Conservation (phyloP, 2,113 vertebrate genomes). For the Monarcha castaneiventris region DNA sequence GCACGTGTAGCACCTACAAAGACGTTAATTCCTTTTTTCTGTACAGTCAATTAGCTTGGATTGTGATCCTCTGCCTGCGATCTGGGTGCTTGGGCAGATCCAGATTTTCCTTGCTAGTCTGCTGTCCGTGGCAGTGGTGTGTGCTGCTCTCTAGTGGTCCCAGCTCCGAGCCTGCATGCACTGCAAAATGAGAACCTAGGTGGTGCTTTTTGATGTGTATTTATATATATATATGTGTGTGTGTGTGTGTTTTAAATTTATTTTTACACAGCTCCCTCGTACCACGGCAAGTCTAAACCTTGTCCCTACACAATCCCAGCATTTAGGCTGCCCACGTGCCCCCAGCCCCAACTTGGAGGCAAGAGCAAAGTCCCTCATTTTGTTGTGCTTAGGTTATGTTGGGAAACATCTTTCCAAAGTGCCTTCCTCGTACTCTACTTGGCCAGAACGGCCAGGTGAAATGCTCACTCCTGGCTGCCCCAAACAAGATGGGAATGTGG, state of each 20-base stretch:
- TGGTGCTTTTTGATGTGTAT: not conserved
- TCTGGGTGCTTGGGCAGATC: rapidly evolving
- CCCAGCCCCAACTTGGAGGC: not conserved
- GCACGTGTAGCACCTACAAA: not conserved
- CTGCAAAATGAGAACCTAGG: not conserved
- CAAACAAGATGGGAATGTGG: not conserved
- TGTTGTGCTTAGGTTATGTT: not conserved
- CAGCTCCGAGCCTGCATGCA: rapidly evolving
- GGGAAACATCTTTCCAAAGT: not conserved
- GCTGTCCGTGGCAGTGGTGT: not conserved
- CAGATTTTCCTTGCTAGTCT: rapidly evolving
- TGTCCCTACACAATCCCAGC: not conserved
- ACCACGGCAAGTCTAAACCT: not conserved
- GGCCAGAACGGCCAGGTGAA: not conserved
- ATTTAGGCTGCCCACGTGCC: not conserved
- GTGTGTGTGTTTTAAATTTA: not conserved
- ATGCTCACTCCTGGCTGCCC: rapidly evolving
- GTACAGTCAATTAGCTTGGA: rapidly evolving
- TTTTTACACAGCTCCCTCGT: not conserved
- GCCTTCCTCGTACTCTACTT: rapidly evolving
- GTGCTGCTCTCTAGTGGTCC: slow-evolving; percentile 41
- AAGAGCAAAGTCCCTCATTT: not conserved
- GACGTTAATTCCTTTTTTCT: not conserved
- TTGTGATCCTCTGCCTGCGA: not conserved
- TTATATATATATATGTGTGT: rapidly evolving